Conservation (phyloP, 2,113 vertebrate genomes). For the Neolamprologus sp. region DNA sequence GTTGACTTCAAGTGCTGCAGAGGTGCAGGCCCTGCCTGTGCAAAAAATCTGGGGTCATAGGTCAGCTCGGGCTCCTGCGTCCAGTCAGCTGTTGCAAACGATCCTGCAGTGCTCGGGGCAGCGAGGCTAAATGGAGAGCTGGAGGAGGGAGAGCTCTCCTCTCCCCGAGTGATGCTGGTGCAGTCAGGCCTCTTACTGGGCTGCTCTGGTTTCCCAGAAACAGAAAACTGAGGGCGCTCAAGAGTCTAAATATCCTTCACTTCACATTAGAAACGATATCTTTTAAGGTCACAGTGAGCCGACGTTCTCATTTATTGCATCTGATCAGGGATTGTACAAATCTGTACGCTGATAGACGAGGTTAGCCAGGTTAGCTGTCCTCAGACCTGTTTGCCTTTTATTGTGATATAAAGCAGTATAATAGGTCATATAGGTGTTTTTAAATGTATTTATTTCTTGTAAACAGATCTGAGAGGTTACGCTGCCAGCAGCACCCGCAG, state of each 20-base stretch:
- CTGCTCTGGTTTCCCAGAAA: not conserved
- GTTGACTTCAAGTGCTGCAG: not conserved
- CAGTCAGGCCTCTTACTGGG: not conserved
- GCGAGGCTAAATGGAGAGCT: not conserved
- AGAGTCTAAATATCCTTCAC: not conserved
- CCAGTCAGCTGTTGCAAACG: slow-evolving; percentile 2
- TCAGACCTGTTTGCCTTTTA: not conserved
- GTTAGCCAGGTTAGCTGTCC: not conserved
- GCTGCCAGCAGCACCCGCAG: not conserved
- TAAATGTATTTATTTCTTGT: not conserved
- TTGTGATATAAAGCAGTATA: not conserved
- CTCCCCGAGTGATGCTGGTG: not conserved
- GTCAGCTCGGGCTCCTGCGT: not conserved
- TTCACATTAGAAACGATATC: not conserved
- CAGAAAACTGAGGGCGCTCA: not conserved
- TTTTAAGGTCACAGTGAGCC: not conserved
- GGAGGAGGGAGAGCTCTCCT: not conserved
- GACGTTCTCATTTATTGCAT: not conserved
- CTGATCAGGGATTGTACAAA: slow-evolving; percentile 67
- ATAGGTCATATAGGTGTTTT: not conserved
- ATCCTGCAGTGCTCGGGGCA: not conserved
- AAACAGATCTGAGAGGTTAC: not conserved
- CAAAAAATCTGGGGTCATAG: not conserved
- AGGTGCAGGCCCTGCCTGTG: not conserved
- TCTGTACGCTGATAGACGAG: slow-evolving; percentile 4